A percentile compares a stretch with the other conserved stretches of the same genome.
Conservation (phyloP, 2,797 vertebrate species). For the Mareca strepera region DNA sequence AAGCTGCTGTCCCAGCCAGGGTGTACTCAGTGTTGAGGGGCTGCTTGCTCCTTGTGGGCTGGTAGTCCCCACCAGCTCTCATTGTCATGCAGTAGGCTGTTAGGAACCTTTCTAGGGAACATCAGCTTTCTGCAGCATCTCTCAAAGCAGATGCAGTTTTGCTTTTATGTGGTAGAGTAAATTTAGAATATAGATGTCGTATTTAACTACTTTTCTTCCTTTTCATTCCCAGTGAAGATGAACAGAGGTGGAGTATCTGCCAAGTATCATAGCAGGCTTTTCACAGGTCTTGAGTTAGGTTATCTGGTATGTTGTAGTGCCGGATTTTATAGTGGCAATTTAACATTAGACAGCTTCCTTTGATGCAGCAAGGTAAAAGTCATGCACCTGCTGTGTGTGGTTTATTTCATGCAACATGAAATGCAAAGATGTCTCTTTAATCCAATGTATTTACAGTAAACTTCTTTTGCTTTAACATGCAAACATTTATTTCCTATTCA, state of each 20-base stretch:
- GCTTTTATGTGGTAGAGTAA: background rate
- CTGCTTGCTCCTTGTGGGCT: background rate
- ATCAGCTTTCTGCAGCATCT: background rate
- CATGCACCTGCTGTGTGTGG: background rate
- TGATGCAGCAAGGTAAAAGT: background rate
- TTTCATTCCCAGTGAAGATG: background rate
- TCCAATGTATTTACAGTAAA: background rate
- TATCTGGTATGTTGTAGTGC: background rate
- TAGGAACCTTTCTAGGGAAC: background rate
- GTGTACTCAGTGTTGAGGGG: background rate
- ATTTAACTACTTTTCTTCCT: background rate
- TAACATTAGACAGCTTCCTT: background rate
- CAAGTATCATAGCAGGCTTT: background rate
- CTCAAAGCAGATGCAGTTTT: background rate
- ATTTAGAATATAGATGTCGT: background rate
- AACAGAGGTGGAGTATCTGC: background rate
- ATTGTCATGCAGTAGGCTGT: background rate
- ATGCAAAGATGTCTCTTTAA: background rate
- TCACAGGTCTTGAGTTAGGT: background rate
- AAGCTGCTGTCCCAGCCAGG: background rate
- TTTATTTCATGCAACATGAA: background rate
- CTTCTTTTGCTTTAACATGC: background rate
- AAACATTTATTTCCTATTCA: background rate
- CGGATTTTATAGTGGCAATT: background rate
- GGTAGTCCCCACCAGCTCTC: background rate